Base-by-base conservation (phyloP, 92 coral and sea anemone genomes). In the Epizoanthus illoricatus region DNA sequence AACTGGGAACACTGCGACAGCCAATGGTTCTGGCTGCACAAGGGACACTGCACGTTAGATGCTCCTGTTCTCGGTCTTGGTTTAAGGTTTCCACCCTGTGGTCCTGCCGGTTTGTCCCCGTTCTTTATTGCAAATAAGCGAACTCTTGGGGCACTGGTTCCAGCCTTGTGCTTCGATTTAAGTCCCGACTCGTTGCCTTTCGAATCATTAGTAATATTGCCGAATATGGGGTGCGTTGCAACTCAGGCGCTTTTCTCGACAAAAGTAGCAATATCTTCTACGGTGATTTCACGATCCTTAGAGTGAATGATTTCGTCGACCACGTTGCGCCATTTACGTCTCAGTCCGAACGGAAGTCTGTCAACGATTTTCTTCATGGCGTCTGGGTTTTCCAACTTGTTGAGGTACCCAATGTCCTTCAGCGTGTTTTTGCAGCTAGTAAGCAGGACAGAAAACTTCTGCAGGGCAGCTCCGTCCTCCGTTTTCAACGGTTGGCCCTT, bases 401-500 rank as follows among this genome's bases (percentile, higher is more conserved):
- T 84, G 5, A 84, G 65, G 55, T 75, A 84, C 12, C 87, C 73
- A 54, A 84, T 84, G 13, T 84, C 87, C 3, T 58, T 83, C n/a
- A 75, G 20, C 6, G 87, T 84, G 75, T 84, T 84, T 2, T 54
- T 62, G 36, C 87, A 74, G 66, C 87, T 84, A 20, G 84, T 75
- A 7, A 84, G 73, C 15, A 85, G 71, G 3, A 80, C 52, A 1
- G 85, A 80, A 15, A 85, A 85, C 71, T 19, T 79, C 40, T 80
- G 80, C 5, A 85, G 65, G 23, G 86, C 88, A 0, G 78, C 24
- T 18, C 88, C 85, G 13, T 85, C 85, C 49, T 85, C 85, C 79
- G 84, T 58, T 64, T 62, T 69, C 58, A 85, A 69, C 52, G 88
- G 85, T 15, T 55, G 80, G 12, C 85, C 80, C 17, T 72, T 85